Percentiles rank a stretch among this genome's conserved stretches.
phyloP scores from a whole-genome alignment of 1,140 invertebrate genomes.

The Rhynchophorus ferrugineus region DNA sequence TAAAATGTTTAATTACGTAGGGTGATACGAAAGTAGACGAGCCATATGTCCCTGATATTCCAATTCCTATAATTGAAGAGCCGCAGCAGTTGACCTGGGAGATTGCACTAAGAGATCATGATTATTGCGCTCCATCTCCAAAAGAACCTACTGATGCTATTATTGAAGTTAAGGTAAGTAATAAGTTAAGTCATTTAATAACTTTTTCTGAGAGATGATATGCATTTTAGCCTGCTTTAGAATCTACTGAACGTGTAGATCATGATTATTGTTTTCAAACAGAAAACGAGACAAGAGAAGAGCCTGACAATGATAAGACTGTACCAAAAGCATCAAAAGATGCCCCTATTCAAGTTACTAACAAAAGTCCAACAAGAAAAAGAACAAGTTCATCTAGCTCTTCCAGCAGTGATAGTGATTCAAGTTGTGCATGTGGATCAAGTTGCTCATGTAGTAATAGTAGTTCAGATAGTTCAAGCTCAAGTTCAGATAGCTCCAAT shows the following conservation, averaged over 20 bases:
- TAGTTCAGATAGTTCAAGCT: constrained; percentile 48
- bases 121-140: constrained; percentile 42
- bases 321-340: not conserved
- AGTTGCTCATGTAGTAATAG: constrained; percentile 68
- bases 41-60: constrained; percentile 18
- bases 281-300: constrained; percentile 8
- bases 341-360: not conserved
- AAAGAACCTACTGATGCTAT: constrained; percentile 23
- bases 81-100: constrained; percentile 16
- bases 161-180: constrained; percentile 30
- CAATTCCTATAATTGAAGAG: constrained; percentile 17
- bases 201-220: too few species aligned
- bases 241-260: constrained; percentile 41
- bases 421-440: constrained; percentile 67
- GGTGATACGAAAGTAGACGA: constrained; percentile 9
- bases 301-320: constrained; percentile 1
- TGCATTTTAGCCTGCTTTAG: constrained; percentile 36
- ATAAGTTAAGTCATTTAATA: too few species aligned
- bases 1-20: too few species aligned
- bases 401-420: constrained; percentile 65
- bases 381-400: constrained; percentile 47
- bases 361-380: constrained; percentile 16
- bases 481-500: constrained; percentile 62
- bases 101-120: constrained; percentile 42
- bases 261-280: constrained; percentile 55